phyloP scores from a whole-genome alignment of 2,797 vertebrate species.

The Labroides dimidiatus region DNA sequence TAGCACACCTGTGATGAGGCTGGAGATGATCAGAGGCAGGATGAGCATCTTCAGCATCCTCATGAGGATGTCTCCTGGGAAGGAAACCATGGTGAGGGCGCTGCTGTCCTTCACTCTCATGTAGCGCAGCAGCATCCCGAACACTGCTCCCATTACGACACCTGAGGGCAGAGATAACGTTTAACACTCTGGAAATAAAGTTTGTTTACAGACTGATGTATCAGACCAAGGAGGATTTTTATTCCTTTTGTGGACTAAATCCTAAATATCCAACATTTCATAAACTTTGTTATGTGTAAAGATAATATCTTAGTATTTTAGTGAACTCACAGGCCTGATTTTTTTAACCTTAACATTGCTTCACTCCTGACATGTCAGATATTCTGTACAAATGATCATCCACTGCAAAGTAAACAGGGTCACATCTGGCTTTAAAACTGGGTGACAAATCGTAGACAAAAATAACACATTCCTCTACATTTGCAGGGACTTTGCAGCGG shows the following conservation, averaged over 20 bases:
- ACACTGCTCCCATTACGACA: slow-evolving; percentile 81
- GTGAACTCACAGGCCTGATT: too few relatives aligned
- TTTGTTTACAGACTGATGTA: neutral
- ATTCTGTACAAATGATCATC: slow-evolving; percentile 51
- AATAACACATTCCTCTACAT: slow-evolving; percentile 42
- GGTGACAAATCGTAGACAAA: slow-evolving; percentile 59
- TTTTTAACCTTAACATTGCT: too few relatives aligned
- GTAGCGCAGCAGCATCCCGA: slow-evolving; percentile 85
- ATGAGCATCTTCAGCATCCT: slow-evolving; percentile 91
- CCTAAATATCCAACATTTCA: too few relatives aligned
- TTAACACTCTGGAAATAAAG: neutral
- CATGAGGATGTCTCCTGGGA: slow-evolving; percentile 90
- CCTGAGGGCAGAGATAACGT: slow-evolving; percentile 61
- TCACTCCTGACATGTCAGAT: slow-evolving; percentile 21
- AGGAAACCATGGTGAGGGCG: slow-evolving; percentile 83
- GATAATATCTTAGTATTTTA: too few relatives aligned
- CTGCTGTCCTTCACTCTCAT: slow-evolving; percentile 74
- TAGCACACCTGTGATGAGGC: slow-evolving; percentile 85
- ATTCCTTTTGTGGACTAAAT: too few relatives aligned
- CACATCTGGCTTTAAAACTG: slow-evolving; percentile 54
- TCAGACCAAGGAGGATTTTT: too few relatives aligned
- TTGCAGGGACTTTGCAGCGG: neutral
- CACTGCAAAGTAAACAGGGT: slow-evolving; percentile 53
- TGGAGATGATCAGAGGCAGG: slow-evolving; percentile 89
- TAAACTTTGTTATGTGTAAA: too few relatives aligned